Evolutionary conservation across 2,113 vertebrate genomes (phyloP).

Genomic region (Butorides virescens): DNA sequence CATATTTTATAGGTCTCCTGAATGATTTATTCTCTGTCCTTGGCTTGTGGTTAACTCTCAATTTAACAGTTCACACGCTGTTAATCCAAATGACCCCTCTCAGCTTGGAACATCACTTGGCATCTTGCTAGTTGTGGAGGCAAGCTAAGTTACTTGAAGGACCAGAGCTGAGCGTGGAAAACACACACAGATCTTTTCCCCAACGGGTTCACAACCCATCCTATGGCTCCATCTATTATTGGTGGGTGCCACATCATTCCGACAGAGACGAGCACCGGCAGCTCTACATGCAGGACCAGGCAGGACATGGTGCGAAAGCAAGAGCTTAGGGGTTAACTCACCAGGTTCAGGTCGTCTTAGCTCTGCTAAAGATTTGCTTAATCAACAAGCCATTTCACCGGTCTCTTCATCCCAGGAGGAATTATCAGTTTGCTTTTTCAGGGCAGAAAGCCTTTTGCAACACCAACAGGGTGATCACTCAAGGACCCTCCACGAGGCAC

Average conservation of each 20-base stretch:
- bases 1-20: slow-evolving; percentile 27
- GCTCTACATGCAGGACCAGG: neutral
- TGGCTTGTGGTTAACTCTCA: neutral
- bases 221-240: neutral
- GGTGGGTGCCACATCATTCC: accelerated
- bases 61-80: neutral
- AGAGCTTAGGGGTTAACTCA: neutral
- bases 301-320: accelerated
- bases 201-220: neutral
- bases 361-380: neutral
- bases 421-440: neutral
- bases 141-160: neutral
- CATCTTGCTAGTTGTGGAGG: neutral
- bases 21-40: slow-evolving; percentile 14
- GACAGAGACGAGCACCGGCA: neutral
- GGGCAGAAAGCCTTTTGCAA: neutral
- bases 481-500: neutral
- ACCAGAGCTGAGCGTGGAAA: neutral
- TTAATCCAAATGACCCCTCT: neutral
- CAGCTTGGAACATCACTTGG: neutral
- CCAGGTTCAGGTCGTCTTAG: neutral
- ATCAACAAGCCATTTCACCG: neutral
- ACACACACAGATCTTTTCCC: neutral
- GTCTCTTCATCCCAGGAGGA: neutral
- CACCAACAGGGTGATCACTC: neutral